Base-by-base conservation (phyloP, 2,113 vertebrate genomes). In the Crotalus horridus region DNA sequence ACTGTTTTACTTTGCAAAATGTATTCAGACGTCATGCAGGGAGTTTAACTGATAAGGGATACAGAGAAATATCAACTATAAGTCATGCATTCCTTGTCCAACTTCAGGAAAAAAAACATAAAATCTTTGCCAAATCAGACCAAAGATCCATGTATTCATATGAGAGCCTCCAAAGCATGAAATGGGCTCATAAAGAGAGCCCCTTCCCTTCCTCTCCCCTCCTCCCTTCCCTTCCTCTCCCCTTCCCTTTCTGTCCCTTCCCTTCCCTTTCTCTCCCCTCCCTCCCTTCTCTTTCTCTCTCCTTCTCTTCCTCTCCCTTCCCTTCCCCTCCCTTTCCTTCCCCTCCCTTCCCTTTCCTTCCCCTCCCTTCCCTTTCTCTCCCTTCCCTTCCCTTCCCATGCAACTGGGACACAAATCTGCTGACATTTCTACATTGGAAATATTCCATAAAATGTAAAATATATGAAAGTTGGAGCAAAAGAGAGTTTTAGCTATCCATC, bases 401-500 rank as follows among this genome's bases (percentile, higher is more conserved):
- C 69, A 17, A 39, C 20, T 81, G 69, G 69, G 69, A 39, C 69
- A 39, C 17, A 81, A 33, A 81, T 81, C 69, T 81, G 15, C 33
- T 21, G 33, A 9, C 33, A 81, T 39, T 81, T 9, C 39, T 39
- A 81, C 7, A 81, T 39, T 81, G 69, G 17, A 20, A 81, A 81
- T 81, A 81, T 81, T 39, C 17, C 39, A 43, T 81, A 21, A 81
- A 21, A 81, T 13, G 26, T 21, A 23, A 7, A 26, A 9, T 89
- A 43, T 29, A 15, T 51, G 39, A 48, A 59, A 9, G 39, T 15
- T 1, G 0, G 13, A 61, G 58, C 43, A 46, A 33, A 48, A 74
- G 13, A 85, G 13, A 11, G 12, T 53, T 96, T 26, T 15, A 53
- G 10, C 89, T 94, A 74, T 85, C 12, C 85, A 95, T 61, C 12